Base-by-base conservation (phyloP, 2,888 invertebrate species). In the Aleiodes testaceus region DNA sequence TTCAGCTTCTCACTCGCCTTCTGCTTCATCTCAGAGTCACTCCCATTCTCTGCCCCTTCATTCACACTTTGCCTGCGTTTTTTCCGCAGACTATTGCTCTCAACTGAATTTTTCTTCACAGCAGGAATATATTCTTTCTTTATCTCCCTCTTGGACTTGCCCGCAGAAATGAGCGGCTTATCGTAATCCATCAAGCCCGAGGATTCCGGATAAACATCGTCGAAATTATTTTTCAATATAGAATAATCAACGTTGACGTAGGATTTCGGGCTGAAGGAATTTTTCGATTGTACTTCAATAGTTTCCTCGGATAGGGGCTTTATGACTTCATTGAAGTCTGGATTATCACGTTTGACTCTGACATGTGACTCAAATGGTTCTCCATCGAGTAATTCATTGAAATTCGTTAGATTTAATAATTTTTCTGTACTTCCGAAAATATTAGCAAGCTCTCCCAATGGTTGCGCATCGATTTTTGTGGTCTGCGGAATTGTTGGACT, bases 131-230 rank as follows among this genome's bases (percentile, higher is more conserved):
- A 59, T 6, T 59, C 59, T 7, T 59, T 59, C 6, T 36, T 59
- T 3, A 59, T 9, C 18, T 59, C 59, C 42, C 59, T 66, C 49
- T 74, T 77, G 2, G 71, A 73, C 2, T 77, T 63, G 1, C 73
- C 52, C 16, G 72, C 71, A 52, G 52, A 47, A 12, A 65, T 53
- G 45, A 72, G n/a, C 1, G 65, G 18, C 7, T 69, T 68, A 2
- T 70, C 49, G 72, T 72, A 44, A 26, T 68, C 63, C 12, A 69
- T 20, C 18, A 74, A 45, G 52, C 75, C 49, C 3, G 61, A 20
- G 0, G 66, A 7, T 16, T 78, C 75, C 0, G 76, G 73, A 73
- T 75, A 75, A 12, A 77, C 66, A 30, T 77, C 74, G n/a, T 70
- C 74, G 49, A 72, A 66, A 47, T 52, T 7, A 44, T 73, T 65